Evolutionary conservation across 2,797 vertebrate species (phyloP).

Genomic region (Streptopelia turtur): DNA sequence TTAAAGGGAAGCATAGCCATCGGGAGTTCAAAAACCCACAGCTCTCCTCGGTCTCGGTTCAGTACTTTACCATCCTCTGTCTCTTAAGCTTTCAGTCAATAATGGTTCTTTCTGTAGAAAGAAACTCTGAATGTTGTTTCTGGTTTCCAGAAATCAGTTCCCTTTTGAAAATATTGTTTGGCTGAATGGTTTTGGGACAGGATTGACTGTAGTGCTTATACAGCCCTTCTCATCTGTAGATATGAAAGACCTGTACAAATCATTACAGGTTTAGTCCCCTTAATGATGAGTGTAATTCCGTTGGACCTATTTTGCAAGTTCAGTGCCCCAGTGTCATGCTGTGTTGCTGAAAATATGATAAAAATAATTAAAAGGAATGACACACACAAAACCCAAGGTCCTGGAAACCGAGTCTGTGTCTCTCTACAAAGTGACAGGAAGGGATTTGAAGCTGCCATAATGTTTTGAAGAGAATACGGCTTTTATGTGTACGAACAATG

Average conservation of each 20-base stretch:
- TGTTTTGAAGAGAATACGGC: not conserved
- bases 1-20: slow-evolving; percentile 24
- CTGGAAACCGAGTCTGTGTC: not conserved
- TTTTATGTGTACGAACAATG: slow-evolving; percentile 3
- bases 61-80: not conserved
- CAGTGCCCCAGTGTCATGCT: not conserved
- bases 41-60: not conserved
- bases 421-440: not conserved
- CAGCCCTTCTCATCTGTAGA: not conserved
- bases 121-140: not conserved
- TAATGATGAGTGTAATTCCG: not conserved
- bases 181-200: no score
- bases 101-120: not conserved
- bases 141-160: not conserved
- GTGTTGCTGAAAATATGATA: not conserved
- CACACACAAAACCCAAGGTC: not conserved
- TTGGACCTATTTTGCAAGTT: not conserved
- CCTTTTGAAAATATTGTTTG: not conserved
- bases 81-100: slow-evolving; percentile 27
- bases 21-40: not conserved
- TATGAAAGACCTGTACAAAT: not conserved
- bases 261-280: not conserved
- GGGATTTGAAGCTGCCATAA: not conserved
- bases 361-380: not conserved
- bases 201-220: not conserved